Evolutionary conservation across 2,113 vertebrate genomes (phyloP).

Genomic region (Xiphias gladius): DNA sequence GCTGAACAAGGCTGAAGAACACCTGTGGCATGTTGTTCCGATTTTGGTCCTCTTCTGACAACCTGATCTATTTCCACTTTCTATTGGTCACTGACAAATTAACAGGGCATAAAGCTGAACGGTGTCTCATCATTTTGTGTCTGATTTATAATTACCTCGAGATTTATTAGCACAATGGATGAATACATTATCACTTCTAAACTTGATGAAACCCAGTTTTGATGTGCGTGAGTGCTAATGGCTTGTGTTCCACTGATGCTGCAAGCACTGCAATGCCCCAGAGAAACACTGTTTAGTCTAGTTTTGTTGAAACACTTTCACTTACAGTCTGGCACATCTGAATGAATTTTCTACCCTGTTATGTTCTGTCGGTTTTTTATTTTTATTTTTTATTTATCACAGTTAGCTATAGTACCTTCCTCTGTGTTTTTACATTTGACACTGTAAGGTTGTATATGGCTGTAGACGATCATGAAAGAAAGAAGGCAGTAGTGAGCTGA

Average conservation of each 20-base stretch:
- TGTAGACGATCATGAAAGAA: not conserved
- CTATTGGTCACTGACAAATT: not conserved
- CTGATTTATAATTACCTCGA: not conserved
- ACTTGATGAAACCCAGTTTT: not conserved
- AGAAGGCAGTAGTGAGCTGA: not conserved
- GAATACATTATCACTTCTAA: not conserved
- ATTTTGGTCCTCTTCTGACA: conserved; percentile 25
- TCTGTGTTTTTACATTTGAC: not conserved
- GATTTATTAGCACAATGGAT: not conserved
- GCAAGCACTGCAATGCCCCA: not conserved
- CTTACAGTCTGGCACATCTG: not conserved
- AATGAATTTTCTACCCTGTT: not conserved
- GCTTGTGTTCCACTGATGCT: not conserved
- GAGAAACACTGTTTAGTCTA: not conserved
- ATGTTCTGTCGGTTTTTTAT: not conserved
- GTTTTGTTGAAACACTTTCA: conserved; percentile 9
- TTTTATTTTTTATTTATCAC: too few species aligned
- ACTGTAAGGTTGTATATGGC: not conserved
- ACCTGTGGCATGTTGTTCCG: conserved; percentile 17
- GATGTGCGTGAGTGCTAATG: not conserved
- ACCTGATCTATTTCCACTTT: not conserved
- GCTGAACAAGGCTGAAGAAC: conserved; percentile 8
- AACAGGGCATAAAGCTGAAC: conserved; percentile 3
- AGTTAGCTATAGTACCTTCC: not conserved
- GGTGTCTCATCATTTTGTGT: not conserved